A percentile compares a stretch with the other conserved stretches of the same genome.
Evolutionary conservation across 2,113 vertebrate species (phyloP).

Genomic region (Prionailurus viverrinus): DNA sequence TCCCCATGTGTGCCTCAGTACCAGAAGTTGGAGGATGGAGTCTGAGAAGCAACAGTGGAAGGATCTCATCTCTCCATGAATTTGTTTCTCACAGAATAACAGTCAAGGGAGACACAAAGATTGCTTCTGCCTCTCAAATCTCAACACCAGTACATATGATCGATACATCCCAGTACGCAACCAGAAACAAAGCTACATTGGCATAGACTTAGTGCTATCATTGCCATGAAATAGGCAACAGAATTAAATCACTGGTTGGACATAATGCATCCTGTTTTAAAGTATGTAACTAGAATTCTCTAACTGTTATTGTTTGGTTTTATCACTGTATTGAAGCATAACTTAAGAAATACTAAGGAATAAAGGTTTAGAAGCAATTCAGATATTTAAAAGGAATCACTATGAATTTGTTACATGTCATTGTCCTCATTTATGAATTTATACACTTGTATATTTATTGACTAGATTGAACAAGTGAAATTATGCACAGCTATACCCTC

Average conservation of each 20-base stretch:
- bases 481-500: neutral
- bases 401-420: neutral
- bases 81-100: neutral
- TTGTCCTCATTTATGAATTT: constrained; percentile 1
- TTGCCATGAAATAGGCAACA: neutral
- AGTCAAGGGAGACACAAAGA: neutral
- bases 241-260: neutral
- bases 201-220: neutral
- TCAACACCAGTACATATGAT: neutral
- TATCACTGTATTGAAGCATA: neutral
- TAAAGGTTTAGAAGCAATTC: neutral
- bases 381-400: constrained; percentile 1
- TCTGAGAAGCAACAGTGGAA: neutral
- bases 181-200: neutral
- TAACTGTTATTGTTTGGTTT: neutral
- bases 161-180: neutral
- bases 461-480: neutral
- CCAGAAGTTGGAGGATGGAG: neutral
- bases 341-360: constrained; percentile 5
- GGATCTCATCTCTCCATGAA: neutral
- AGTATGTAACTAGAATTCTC: neutral
- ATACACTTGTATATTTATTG: neutral
- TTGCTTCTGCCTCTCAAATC: neutral
- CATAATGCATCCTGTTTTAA: neutral
- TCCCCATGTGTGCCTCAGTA: neutral